Conservation (phyloP, 2,797 vertebrate genomes). For the Rhincodon typus region DNA sequence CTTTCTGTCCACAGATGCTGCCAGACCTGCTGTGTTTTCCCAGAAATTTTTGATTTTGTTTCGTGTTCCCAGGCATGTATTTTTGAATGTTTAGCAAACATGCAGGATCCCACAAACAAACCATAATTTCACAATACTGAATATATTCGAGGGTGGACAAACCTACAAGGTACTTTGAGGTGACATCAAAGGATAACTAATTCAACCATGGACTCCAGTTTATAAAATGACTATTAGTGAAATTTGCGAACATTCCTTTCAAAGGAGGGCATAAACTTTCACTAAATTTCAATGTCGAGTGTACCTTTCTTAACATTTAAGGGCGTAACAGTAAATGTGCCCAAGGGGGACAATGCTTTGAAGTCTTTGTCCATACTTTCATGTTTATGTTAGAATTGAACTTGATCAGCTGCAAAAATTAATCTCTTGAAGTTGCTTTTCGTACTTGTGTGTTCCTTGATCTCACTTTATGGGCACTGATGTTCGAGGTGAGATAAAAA, state of each 20-base stretch:
- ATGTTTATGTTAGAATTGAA: neutral
- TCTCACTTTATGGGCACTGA: neutral
- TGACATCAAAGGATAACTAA: neutral
- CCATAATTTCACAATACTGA: neutral
- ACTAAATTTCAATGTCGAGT: neutral
- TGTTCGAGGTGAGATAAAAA: too few relatives aligned
- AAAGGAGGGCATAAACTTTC: neutral
- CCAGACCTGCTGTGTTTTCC: too few relatives aligned
- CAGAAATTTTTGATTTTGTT: too few relatives aligned
- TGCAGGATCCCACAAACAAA: neutral
- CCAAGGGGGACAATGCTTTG: neutral
- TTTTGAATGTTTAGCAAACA: neutral
- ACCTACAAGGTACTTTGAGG: constrained; percentile 21
- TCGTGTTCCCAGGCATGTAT: neutral
- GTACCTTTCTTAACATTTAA: neutral
- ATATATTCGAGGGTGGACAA: neutral
- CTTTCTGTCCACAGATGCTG: too few relatives aligned
- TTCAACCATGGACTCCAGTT: neutral
- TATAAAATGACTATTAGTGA: neutral
- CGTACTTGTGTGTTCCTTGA: neutral
- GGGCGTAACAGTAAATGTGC: neutral
- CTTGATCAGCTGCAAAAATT: neutral
- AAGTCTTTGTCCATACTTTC: neutral
- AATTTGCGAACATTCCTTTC: neutral
- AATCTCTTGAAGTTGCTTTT: neutral